phyloP scores from a whole-genome alignment of 2,797 vertebrate species.

The Lepilemur ruficaudatus region DNA sequence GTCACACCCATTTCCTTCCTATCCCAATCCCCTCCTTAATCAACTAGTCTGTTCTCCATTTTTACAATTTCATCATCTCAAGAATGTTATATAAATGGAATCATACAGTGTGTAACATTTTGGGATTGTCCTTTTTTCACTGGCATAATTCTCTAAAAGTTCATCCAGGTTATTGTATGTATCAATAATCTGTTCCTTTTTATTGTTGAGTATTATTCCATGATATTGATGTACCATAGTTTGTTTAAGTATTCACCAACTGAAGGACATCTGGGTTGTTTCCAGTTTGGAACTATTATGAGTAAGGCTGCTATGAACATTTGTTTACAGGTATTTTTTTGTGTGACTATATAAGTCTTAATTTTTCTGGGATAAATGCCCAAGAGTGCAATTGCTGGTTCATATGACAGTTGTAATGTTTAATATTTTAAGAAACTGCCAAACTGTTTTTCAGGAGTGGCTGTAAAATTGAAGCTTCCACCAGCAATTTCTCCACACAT shows the following conservation, averaged over 20 bases:
- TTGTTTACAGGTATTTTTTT: neutral
- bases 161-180: neutral
- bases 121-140: neutral
- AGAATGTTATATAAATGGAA: neutral
- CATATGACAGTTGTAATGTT: neutral
- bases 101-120: neutral
- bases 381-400: neutral
- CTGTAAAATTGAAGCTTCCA: neutral
- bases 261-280: neutral
- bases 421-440: neutral
- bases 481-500: neutral
- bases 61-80: neutral
- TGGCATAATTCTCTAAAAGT: slow-evolving; percentile 23
- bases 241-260: neutral
- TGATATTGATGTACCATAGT: neutral
- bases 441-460: neutral
- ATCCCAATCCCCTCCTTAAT: neutral
- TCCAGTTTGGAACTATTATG: neutral
- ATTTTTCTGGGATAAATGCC: neutral
- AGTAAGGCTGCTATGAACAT: neutral
- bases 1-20: neutral
- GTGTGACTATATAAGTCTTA: neutral
- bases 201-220: neutral
- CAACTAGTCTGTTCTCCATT: neutral
- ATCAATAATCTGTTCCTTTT: slow-evolving; percentile 12